A percentile compares a stretch with the other conserved stretches of the same genome.
Evolutionary conservation across 2,797 vertebrate genomes (phyloP).

Genomic region (Tinamus major): DNA sequence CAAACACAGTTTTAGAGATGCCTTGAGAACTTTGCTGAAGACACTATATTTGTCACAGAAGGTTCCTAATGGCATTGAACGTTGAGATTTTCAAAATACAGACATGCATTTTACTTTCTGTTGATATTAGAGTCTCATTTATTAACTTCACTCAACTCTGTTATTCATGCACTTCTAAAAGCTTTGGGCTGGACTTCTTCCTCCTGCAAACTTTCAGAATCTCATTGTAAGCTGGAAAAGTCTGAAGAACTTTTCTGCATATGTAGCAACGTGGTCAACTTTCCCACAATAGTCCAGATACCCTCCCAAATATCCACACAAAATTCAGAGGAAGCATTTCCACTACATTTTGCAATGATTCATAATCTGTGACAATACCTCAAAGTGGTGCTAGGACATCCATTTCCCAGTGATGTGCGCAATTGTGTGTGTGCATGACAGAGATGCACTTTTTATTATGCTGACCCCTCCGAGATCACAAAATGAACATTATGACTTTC

Average conservation of each 20-base stretch:
- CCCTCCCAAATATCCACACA: background rate
- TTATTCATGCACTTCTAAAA: background rate
- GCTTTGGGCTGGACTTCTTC: background rate
- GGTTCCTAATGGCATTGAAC: background rate
- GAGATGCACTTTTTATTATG: background rate
- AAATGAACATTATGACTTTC: slow-evolving; percentile 13
- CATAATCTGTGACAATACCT: slow-evolving; percentile 32
- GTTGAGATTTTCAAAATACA: slow-evolving; percentile 8
- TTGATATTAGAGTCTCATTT: slow-evolving; percentile 22
- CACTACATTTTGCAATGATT: slow-evolving; percentile 34
- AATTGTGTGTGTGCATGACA: background rate
- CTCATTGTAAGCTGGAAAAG: background rate
- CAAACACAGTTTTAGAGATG: background rate
- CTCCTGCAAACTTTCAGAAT: background rate
- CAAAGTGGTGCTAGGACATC: slow-evolving; percentile 40
- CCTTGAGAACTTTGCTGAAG: background rate
- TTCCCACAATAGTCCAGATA: background rate
- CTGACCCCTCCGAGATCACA: background rate
- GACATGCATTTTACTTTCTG: background rate
- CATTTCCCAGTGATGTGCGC: background rate
- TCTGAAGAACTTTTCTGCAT: background rate
- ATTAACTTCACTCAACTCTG: background rate
- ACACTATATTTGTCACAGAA: background rate
- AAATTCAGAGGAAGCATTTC: slow-evolving; percentile 49
- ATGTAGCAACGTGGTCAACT: background rate